phyloP scores from a whole-genome alignment of 2,113 vertebrate genomes.

The Amphiprion ocellaris region DNA sequence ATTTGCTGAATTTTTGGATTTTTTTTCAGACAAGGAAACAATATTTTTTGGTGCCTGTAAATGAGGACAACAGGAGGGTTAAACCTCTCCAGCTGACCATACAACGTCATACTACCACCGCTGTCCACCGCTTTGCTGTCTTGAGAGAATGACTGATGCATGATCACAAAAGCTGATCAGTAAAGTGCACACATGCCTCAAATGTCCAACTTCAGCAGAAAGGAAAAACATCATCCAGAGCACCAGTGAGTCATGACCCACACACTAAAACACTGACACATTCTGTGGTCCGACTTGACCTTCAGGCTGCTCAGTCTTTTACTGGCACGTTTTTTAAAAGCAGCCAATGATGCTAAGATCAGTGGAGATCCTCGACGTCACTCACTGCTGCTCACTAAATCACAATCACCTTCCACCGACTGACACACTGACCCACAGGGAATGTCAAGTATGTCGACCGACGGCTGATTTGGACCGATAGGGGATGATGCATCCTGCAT shows the following conservation, averaged over 20 bases:
- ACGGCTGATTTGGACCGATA: conserved; percentile 11
- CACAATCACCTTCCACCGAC: conserved; percentile 10
- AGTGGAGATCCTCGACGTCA: conserved; percentile 1
- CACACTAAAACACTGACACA: conserved; percentile 27
- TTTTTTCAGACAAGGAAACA: conserved; percentile 16
- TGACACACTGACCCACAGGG: conserved; percentile 33
- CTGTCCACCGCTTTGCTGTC: conserved; percentile 17
- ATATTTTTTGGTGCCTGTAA: too few relatives aligned
- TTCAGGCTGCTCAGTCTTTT: conserved; percentile 19
- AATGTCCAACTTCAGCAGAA: background rate
- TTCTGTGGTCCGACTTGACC: conserved; percentile 47
- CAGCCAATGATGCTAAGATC: conserved; percentile 16
- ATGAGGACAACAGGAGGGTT: too few relatives aligned
- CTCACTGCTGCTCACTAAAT: conserved; percentile 12
- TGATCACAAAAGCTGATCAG: too few relatives aligned
- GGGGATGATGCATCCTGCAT: conserved; percentile 7
- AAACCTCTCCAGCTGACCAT: conserved; percentile 68
- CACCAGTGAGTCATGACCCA: background rate
- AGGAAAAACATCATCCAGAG: background rate
- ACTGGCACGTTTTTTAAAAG: background rate
- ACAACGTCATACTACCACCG: conserved; percentile 64
- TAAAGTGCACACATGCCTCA: too few relatives aligned
- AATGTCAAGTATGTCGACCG: conserved; percentile 19
- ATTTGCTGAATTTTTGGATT: too few relatives aligned
- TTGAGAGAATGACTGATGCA: background rate